Percentiles rank a stretch among this genome's conserved stretches.
Evolutionary conservation across 2,113 vertebrate species (phyloP).

Genomic region (Microcebus tavaratra): DNA sequence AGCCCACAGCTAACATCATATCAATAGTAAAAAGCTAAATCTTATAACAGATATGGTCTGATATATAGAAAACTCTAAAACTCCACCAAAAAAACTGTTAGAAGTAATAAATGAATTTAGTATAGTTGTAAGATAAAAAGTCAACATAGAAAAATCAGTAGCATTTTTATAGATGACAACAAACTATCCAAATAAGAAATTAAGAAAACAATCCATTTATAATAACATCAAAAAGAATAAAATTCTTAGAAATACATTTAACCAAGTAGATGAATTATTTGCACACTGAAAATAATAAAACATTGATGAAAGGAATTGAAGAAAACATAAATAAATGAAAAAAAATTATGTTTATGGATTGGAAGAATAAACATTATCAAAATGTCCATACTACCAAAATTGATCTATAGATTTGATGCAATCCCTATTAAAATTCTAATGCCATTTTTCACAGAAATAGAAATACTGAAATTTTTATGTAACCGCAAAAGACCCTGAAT

Average conservation of each 20-base stretch:
- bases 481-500: not conserved
- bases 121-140: not conserved
- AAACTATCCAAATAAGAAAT: not conserved
- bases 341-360: no score
- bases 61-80: no score
- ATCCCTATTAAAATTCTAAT: not conserved
- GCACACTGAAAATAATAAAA: not conserved
- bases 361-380: not conserved
- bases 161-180: not conserved
- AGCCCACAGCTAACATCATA: not conserved
- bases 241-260: not conserved
- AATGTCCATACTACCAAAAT: not conserved
- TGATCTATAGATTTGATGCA: not conserved
- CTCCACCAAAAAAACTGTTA: not conserved
- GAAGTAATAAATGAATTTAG: not conserved
- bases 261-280: not conserved
- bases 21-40: not conserved
- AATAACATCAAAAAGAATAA: not conserved
- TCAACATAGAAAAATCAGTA: not conserved
- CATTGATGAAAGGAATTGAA: not conserved
- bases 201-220: not conserved
- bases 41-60: no score
- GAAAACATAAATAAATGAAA: not conserved
- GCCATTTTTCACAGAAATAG: not conserved
- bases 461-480: not conserved